Evolutionary conservation across 2,797 vertebrate genomes (phyloP), one percentile per base, ranked within the genome.

Genomic region (Pangasius krempfi): DNA sequence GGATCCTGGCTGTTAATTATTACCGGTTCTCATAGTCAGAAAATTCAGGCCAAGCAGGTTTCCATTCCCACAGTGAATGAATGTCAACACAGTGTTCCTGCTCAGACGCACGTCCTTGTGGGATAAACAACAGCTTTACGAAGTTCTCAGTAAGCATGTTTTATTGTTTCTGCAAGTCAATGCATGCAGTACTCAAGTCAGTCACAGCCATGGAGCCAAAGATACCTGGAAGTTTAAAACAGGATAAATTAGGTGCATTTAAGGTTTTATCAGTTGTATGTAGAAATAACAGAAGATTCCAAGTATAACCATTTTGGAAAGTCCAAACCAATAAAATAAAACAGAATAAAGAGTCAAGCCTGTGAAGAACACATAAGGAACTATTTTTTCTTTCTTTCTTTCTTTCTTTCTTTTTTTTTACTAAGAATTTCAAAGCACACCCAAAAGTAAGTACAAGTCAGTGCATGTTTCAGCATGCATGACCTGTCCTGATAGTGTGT

Each of bases 21-120:
- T 79, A 33, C 5, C 75, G 25, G 86, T 66, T 72, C 5, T 85
- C 58, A 81, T 0, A 0, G 12, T 10, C 40, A 30, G 1, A n/a
- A 1, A 13, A 87, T 93, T 94, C 92, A 22, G 30, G 94, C 92
- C 62, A 0, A 91, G 92, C 95, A 68, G 0, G 94, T 86, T 94
- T 58, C 70, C 12, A n/a, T 87, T 93, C 93, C 93, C 93, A 93
- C 80, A 56, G 22, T 72, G 4, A 47, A 30, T 62, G 30, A 66
- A 27, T 33, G 37, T 85, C 64, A 81, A 16, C n/a, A 81, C 5
- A 0, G 75, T 25, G 60, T 54, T 9, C 72, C 27, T 60, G 76
- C 8, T 52, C 40, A 64, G 37, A 33, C 40, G 25, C 30, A 64
- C 52, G 37, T n/a, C 3, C 33, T 20, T 14, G 30, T 85, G 6